A percentile compares a stretch with the other conserved stretches of the same genome.
Conservation (phyloP, 2,797 vertebrate species). For the Gadopsis marmoratus region DNA sequence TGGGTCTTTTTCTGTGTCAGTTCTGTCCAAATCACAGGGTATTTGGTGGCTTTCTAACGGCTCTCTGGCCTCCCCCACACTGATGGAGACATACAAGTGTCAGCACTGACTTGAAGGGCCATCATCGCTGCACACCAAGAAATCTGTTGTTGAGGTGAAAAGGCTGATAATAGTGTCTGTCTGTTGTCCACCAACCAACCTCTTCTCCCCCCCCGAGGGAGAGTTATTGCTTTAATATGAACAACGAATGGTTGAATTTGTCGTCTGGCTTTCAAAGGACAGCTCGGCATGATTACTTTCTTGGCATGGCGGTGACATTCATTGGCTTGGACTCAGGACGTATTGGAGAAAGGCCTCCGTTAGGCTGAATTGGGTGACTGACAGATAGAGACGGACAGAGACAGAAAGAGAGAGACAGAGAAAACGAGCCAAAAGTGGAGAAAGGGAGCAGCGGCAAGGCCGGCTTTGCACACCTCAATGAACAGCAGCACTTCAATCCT, state of each 20-base stretch:
- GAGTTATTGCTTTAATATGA: slow-evolving; percentile 86
- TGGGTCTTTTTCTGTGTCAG: slow-evolving; percentile 8
- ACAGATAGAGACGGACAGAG: slow-evolving; percentile 48
- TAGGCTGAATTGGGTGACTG: slow-evolving; percentile 45
- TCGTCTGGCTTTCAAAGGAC: slow-evolving; percentile 75
- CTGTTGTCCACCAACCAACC: slow-evolving; percentile 41
- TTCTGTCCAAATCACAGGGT: slow-evolving; percentile 33
- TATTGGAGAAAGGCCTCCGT: slow-evolving; percentile 69
- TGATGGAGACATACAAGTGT: slow-evolving; percentile 53
- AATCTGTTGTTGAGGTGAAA: slow-evolving; percentile 69
- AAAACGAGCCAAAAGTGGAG: slow-evolving; percentile 35
- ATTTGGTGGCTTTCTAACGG: slow-evolving; percentile 46
- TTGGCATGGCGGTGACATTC: slow-evolving; percentile 72
- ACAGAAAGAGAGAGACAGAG: slow-evolving; percentile 24
- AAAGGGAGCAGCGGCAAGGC: slow-evolving; percentile 30
- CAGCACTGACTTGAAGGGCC: slow-evolving; percentile 56
- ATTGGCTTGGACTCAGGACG: slow-evolving; percentile 72
- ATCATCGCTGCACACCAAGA: slow-evolving; percentile 57
- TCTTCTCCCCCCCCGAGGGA: slow-evolving; percentile 52
- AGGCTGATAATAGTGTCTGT: slow-evolving; percentile 61
- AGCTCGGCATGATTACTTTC: slow-evolving; percentile 79
- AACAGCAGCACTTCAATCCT: slow-evolving; percentile 61
- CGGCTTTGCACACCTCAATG: slow-evolving; percentile 59
- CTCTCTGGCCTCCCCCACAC: slow-evolving; percentile 10
- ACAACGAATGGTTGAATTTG: slow-evolving; percentile 79